A percentile compares a stretch with the other conserved stretches of the same genome.
phyloP scores from a whole-genome alignment of 2,797 vertebrate species.

The Crenichthys baileyi region DNA sequence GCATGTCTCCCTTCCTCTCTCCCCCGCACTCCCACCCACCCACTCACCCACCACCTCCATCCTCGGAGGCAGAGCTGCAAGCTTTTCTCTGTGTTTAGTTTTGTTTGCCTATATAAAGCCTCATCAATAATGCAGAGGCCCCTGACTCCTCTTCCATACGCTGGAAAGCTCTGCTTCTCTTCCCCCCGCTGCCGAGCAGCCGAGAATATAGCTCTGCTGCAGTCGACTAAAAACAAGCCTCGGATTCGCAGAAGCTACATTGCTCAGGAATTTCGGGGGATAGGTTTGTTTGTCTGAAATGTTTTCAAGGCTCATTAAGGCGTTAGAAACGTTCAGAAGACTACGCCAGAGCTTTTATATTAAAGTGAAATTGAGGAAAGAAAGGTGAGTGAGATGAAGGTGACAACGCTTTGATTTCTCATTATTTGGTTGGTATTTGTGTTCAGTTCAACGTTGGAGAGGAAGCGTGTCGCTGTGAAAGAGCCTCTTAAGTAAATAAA shows the following conservation, averaged over 20 bases:
- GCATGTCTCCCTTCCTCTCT: constrained; percentile 49
- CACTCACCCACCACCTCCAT: constrained; percentile 47
- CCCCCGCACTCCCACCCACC: constrained; percentile 45
- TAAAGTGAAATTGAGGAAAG: not conserved
- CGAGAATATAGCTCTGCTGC: constrained; percentile 31
- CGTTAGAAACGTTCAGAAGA: not conserved
- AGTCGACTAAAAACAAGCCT: constrained; percentile 24
- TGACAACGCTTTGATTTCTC: not conserved
- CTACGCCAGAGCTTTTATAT: not conserved
- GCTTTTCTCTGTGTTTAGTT: constrained; percentile 72
- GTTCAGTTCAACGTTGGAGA: not conserved
- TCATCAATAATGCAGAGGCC: constrained; percentile 79
- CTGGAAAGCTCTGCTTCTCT: constrained; percentile 46
- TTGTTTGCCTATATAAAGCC: constrained; percentile 79
- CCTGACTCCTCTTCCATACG: constrained; percentile 73
- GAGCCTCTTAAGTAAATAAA: not conserved
- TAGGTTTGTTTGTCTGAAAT: not conserved
- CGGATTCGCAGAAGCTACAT: constrained; percentile 2
- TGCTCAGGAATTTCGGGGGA: constrained; percentile 21
- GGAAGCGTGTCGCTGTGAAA: not conserved
- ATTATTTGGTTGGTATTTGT: not conserved
- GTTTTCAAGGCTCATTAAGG: constrained; percentile 11
- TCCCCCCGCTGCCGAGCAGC: constrained; percentile 41
- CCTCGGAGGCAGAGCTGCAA: constrained; percentile 63
- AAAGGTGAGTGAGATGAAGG: not conserved